Percentiles rank a stretch among this genome's conserved stretches.
Conservation (phyloP, 2,113 vertebrate species). For the Poecile atricapillus region DNA sequence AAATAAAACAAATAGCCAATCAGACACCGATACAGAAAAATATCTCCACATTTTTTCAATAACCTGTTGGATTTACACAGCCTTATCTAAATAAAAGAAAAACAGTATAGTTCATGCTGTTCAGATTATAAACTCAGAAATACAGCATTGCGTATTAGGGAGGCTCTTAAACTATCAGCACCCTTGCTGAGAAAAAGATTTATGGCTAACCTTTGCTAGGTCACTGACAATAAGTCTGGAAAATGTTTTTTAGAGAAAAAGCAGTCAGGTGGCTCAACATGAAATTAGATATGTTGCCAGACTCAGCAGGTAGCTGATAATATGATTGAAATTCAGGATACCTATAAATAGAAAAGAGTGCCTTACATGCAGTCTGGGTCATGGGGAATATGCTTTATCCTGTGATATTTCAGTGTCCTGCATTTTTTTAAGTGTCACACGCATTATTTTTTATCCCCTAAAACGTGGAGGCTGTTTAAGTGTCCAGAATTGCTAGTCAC, state of each 20-base stretch:
- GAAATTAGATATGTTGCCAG: conserved; percentile 51
- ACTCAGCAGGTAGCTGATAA: conserved; percentile 42
- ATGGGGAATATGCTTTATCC: not conserved
- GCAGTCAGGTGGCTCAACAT: conserved; percentile 46
- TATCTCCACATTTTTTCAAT: not conserved
- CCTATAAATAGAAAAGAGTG: conserved; percentile 16
- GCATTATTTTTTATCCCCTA: not conserved
- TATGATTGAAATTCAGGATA: conserved; percentile 43
- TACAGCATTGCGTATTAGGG: conserved; percentile 22
- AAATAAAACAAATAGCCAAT: not conserved
- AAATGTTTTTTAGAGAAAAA: conserved; percentile 41
- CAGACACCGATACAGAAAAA: not conserved
- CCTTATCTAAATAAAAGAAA: not conserved
- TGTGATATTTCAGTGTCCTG: not conserved
- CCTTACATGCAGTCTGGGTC: not conserved
- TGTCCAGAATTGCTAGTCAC: not conserved
- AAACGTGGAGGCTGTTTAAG: not conserved
- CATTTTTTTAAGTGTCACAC: not conserved
- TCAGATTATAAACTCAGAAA: conserved; percentile 9
- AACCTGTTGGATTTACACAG: not conserved
- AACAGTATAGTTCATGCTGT: not conserved
- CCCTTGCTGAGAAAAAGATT: conserved; percentile 61
- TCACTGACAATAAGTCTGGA: conserved; percentile 34
- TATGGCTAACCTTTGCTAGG: conserved; percentile 57
- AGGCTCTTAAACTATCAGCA: conserved; percentile 37